These are phyloP conservation scores for Xestia ashworthii DNA, from an alignment of 2,888 invertebrate species.

Conservation along the genomic window DNA sequence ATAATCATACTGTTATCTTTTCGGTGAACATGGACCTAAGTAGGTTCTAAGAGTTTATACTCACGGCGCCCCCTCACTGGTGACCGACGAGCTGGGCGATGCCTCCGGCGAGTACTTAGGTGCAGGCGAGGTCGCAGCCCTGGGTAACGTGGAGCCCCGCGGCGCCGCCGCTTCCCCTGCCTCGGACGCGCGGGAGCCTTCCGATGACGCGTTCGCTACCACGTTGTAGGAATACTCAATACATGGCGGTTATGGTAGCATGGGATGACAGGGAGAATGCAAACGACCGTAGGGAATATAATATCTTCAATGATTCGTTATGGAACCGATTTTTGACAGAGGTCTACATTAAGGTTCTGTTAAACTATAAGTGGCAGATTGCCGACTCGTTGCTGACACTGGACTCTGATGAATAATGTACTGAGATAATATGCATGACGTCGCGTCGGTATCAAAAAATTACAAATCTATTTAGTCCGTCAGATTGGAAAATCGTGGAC, in stretches of 20 bases:
- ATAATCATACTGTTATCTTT: too few species aligned
- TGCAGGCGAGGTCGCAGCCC: conserved; percentile 85
- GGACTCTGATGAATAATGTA: too few species aligned
- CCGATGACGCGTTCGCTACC: conserved; percentile 90
- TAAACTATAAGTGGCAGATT: too few species aligned
- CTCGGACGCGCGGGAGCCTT: conserved; percentile 88
- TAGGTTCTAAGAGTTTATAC: conserved; percentile 60
- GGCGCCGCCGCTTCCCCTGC: conserved; percentile 88
- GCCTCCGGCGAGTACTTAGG: conserved; percentile 95
- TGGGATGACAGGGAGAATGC: conserved; percentile 7
- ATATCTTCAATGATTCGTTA: not conserved
- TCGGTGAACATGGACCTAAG: not conserved
- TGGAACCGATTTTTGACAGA: not conserved
- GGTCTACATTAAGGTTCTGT: not conserved
- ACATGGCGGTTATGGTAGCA: conserved; percentile 65
- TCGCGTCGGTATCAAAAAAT: too few species aligned
- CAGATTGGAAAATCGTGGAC: too few species aligned
- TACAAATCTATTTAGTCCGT: too few species aligned
- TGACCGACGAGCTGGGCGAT: conserved; percentile 96
- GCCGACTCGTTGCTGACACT: too few species aligned
- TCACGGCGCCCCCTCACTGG: conserved; percentile 95
- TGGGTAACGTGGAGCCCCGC: conserved; percentile 84
- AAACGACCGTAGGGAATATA: not conserved
- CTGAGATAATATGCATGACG: too few species aligned
- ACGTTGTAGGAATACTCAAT: conserved; percentile 88